phyloP scores from a whole-genome alignment of 2,113 vertebrate genomes.

The Heliornis fulica region DNA sequence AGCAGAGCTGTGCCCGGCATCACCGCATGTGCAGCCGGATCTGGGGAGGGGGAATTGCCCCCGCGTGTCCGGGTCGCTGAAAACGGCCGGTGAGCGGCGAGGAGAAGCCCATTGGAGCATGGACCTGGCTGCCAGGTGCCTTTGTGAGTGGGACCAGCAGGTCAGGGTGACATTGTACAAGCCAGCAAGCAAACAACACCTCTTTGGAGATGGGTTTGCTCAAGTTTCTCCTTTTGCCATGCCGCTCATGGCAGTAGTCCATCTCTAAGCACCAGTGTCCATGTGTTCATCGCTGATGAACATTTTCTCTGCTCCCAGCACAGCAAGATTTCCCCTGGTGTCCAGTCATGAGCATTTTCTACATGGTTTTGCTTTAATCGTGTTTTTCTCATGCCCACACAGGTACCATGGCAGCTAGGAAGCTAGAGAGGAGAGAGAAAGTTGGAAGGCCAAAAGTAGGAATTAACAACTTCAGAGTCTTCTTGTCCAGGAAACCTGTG shows the following conservation, averaged over 20 bases:
- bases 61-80: not conserved
- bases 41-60: not conserved
- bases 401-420: not conserved
- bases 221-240: not conserved
- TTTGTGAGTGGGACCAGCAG: not conserved
- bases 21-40: not conserved
- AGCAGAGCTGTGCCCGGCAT: not conserved
- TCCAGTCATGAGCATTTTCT: not conserved
- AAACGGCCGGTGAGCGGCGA: rapidly evolving
- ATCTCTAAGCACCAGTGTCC: not conserved
- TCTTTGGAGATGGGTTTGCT: not conserved
- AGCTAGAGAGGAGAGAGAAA: not conserved
- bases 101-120: not conserved
- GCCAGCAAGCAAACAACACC: not conserved
- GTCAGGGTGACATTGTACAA: not conserved
- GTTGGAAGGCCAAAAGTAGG: not conserved
- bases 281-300: not conserved
- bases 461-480: not conserved
- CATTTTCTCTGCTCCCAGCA: rapidly evolving
- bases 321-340: not conserved
- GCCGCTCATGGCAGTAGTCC: rapidly evolving
- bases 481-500: not conserved
- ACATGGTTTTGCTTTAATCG: not conserved
- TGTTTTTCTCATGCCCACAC: rapidly evolving
- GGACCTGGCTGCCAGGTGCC: not conserved